Conservation (phyloP, 1,140 invertebrate genomes). For the Macrosteles quadrilineatus region DNA sequence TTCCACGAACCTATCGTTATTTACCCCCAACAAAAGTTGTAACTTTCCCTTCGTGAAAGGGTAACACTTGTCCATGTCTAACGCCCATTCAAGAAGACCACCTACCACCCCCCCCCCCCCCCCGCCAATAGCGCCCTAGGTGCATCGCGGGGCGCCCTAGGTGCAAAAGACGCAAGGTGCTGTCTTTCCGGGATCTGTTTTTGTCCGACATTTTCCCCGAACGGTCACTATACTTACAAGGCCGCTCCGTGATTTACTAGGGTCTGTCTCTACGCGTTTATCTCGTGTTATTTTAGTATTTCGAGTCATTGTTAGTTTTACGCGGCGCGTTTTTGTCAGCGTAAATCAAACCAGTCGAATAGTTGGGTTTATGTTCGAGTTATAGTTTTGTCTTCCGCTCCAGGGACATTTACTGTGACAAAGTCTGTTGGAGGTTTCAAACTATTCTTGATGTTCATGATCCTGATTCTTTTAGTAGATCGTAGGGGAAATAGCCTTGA, state of each 20-base stretch:
- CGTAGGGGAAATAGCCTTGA: no score
- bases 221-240: neutral
- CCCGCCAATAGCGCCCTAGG: neutral
- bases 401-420: no score
- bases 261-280: neutral
- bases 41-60: no score
- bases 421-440: no score
- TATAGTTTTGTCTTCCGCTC: neutral
- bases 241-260: neutral
- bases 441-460: no score
- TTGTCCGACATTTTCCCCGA: neutral
- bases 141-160: neutral
- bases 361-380: conserved; percentile 1
- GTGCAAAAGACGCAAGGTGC: neutral
- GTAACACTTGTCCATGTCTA: no score
- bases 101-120: neutral
- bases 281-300: conserved; percentile 14
- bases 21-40: no score
- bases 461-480: no score
- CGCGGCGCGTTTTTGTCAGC: neutral
- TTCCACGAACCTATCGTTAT: no score
- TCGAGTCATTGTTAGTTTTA: conserved; percentile 16
- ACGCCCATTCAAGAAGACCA: no score
- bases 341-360: conserved; percentile 15
- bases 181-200: conserved; percentile 13